Evolutionary conservation across 2,797 vertebrate species (phyloP).

Genomic region (Rhabdomys pumilio): DNA sequence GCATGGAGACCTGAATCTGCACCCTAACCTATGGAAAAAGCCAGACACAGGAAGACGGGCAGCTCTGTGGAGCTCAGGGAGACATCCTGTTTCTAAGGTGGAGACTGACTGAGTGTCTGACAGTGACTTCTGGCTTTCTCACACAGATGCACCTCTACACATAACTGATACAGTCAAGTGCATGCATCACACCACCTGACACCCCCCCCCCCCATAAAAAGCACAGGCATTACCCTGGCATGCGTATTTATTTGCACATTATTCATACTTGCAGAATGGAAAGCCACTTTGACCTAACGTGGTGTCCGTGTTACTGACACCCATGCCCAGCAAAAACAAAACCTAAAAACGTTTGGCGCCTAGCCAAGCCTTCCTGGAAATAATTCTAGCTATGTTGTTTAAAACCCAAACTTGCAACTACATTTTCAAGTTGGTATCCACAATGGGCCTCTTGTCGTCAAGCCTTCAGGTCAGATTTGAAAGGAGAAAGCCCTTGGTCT

Average conservation of each 20-base stretch:
- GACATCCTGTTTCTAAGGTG: neutral
- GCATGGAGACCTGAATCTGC: neutral
- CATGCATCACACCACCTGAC: neutral
- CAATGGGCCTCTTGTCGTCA: neutral
- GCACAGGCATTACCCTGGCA: constrained; percentile 10
- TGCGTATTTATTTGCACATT: neutral
- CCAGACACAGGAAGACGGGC: neutral
- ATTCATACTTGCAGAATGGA: neutral
- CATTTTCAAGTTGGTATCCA: constrained; percentile 20
- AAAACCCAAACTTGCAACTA: constrained; percentile 3
- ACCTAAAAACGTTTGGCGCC: neutral
- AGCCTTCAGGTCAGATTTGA: constrained; percentile 17
- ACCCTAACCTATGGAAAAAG: neutral
- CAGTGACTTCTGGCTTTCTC: neutral
- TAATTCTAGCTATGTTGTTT: constrained; percentile 35
- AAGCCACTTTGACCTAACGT: neutral
- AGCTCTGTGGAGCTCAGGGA: neutral
- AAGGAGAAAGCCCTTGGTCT: constrained; percentile 33
- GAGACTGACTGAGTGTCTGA: neutral
- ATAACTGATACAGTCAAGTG: neutral
- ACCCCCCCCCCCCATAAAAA: neutral
- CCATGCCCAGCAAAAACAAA: neutral
- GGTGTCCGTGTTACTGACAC: neutral
- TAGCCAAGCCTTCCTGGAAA: constrained; percentile 50
- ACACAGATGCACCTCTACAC: neutral